A percentile compares a stretch with the other conserved stretches of the same genome.
Conservation (phyloP, 2,797 vertebrate species). For the Brotula barbata region DNA sequence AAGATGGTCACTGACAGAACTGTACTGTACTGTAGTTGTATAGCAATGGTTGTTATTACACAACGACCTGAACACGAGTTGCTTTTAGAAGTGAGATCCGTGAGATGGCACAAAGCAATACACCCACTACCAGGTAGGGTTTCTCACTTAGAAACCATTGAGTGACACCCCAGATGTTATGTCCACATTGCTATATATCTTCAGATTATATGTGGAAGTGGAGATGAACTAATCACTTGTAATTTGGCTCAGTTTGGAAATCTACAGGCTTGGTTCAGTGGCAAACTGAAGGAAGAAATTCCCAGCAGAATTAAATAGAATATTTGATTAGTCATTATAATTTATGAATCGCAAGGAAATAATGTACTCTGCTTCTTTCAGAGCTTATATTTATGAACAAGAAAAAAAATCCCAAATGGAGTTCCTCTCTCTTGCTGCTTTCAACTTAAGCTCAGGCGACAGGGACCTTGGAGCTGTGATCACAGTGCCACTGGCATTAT, state of each 20-base stretch:
- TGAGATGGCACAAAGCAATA: no score
- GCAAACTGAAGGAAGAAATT: slow-evolving; percentile 4
- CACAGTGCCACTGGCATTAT: slow-evolving; percentile 36
- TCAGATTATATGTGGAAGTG: no score
- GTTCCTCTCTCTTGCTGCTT: slow-evolving; percentile 34
- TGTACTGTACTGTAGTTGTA: no score
- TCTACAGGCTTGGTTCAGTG: neutral
- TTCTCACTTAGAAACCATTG: no score
- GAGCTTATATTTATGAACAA: slow-evolving; percentile 37
- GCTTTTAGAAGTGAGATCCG: no score
- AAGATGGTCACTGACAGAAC: no score
- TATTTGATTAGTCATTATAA: slow-evolving; percentile 12
- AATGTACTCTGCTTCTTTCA: neutral
- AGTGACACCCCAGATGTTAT: no score
- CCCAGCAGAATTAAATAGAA: neutral
- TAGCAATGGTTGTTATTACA: no score
- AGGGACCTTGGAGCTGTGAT: slow-evolving; percentile 48
- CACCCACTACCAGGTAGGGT: no score
- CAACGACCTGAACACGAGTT: no score
- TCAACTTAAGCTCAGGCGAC: slow-evolving; percentile 26
- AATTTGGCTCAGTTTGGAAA: slow-evolving; percentile 24
- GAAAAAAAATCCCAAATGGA: slow-evolving; percentile 29
- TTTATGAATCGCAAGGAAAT: slow-evolving; percentile 2
- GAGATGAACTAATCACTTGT: slow-evolving; percentile 4
- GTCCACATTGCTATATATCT: no score